Percentiles rank a stretch among this genome's conserved stretches.
Evolutionary conservation across 2,113 vertebrate species (phyloP).

Genomic region (Arothron firmamentum): DNA sequence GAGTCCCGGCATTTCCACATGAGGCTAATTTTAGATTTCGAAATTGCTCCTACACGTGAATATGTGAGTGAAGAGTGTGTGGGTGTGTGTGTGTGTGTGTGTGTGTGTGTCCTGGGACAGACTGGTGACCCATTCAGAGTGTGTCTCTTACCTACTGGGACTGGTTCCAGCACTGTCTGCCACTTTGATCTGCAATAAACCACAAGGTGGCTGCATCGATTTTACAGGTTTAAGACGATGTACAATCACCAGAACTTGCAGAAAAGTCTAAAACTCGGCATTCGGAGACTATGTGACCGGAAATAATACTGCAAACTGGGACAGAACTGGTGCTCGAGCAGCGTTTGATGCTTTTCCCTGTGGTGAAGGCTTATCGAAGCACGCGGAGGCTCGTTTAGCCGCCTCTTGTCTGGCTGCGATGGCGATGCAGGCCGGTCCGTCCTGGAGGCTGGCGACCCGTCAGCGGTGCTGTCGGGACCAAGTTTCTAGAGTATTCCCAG

Average conservation of each 20-base stretch:
- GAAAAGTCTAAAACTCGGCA: conserved; percentile 19
- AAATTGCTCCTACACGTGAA: neutral
- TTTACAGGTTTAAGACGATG: too few species aligned
- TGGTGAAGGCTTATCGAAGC: conserved; percentile 24
- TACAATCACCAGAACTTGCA: too few species aligned
- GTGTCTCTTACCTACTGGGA: too few species aligned
- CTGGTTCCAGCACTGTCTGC: too few species aligned
- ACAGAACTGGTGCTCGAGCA: conserved; percentile 29
- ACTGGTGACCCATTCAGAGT: too few species aligned
- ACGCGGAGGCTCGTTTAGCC: conserved; percentile 15
- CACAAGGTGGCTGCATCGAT: too few species aligned
- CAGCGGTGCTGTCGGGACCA: conserved; percentile 5
- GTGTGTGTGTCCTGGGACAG: neutral
- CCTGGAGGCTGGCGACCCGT: conserved; percentile 25
- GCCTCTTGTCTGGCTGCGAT: conserved; percentile 12
- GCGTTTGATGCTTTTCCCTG: conserved; percentile 18
- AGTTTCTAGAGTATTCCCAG: conserved; percentile 36
- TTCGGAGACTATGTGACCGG: conserved; percentile 28
- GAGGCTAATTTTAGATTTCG: too few species aligned
- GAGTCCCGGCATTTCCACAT: too few species aligned
- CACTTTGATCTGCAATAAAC: too few species aligned
- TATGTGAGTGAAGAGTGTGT: too few species aligned
- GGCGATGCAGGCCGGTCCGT: conserved; percentile 28
- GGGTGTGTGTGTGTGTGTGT: neutral
- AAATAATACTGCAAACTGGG: conserved; percentile 27